Evolutionary conservation across 2,888 invertebrate genomes (phyloP), one percentile per base, ranked within the genome.

Genomic region (Miltochrista miniata): DNA sequence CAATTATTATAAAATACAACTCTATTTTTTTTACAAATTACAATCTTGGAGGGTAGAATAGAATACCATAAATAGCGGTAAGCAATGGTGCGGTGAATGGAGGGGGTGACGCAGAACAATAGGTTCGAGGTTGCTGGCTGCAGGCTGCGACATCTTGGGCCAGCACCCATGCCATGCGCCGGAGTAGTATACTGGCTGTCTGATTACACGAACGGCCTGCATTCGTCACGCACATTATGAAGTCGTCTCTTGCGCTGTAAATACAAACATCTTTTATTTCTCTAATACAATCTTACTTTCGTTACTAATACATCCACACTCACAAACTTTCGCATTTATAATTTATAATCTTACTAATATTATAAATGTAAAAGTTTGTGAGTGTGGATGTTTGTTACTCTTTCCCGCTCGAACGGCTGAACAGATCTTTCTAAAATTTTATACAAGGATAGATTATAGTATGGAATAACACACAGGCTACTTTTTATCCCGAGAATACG

Each of bases 91-190:
- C 71, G 1, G 81, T 55, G 41, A 74, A 34, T 0, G 73, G 71
- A 0, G 77, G 66, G 0, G 76, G 64, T 0, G 84, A 61, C 0
- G 89, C 85, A 0, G 83, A 57, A 70, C 90, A 90, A 61, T 81
- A 75, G 0, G 84, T 77, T 0, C 76, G 66, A 0, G 84, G 82
- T 24, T 85, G 86, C n/a, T 79, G 79, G 37, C 69, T 72, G 70
- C 90, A 90, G 0, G 85, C 81, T 0, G 86, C 90, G 2, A 90
- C 83, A 54, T 91, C 89, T 48, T 89, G 89, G 0, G 90, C 86
- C 8, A 90, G 75, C 10, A 91, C 85, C 83, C 87, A 87, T 1
- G 90, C 88, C 81, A 91, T 86, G 18, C 85, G 82, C 51, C 81
- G 75, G 14, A 91, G 80, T 56, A 91, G 64, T 0, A 68, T 73